These are phyloP conservation scores for Myopa testacea DNA, from an alignment of 2,888 invertebrate species.

Conservation along the genomic window DNA sequence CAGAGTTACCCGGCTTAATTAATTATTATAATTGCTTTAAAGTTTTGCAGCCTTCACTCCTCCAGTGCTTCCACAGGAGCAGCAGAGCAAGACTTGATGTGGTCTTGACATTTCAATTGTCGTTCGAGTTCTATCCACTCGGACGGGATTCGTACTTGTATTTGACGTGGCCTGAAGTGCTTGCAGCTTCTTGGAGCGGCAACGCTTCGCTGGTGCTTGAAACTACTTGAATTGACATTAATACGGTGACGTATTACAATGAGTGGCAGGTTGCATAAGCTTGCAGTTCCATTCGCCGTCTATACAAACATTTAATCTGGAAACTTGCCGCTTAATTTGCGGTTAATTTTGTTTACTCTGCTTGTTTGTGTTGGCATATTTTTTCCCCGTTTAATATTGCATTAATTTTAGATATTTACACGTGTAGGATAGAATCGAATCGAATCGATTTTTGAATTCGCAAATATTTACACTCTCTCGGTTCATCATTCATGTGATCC, in stretches of 20 bases:
- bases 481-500: no score
- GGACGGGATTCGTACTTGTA: neutral
- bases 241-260: neutral
- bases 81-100: neutral
- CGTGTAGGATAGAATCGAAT: no score
- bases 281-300: no score
- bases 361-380: no score
- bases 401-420: no score
- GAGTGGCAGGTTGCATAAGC: no score
- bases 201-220: neutral
- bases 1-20: conserved; percentile 12
- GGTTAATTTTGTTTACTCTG: no score
- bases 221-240: conserved; percentile 6
- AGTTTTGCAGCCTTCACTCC: conserved; percentile 2
- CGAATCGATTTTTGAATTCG: no score
- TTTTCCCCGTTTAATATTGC: no score
- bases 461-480: no score
- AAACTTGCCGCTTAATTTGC: no score
- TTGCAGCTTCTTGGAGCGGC: neutral
- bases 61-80: conserved; percentile 2
- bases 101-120: conserved; percentile 25
- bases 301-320: no score
- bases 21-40: conserved; percentile 28
- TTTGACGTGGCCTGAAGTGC: conserved; percentile 8
- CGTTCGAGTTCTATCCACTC: neutral